Base-by-base conservation (phyloP, 2,888 invertebrate genomes). In the Meteorus colon region DNA sequence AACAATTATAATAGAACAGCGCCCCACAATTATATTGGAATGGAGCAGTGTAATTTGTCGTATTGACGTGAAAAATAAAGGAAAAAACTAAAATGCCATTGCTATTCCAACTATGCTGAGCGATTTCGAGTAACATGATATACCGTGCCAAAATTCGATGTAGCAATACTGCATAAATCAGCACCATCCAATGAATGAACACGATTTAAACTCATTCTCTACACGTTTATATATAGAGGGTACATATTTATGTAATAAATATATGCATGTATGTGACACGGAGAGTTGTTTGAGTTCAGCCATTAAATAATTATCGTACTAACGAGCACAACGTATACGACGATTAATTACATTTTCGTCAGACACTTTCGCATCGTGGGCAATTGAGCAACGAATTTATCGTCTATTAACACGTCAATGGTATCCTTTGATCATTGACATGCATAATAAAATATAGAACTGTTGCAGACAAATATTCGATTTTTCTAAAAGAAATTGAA, bases 151-250 rank as follows among this genome's bases (percentile, higher is more conserved):
- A 62, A 68, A 63, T 48, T 51, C 72, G 62, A 67, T 72, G 75
- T 76, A 67, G 72, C 72, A 72, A 72, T 72, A 72, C 66, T 72
- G 37, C 68, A 76, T 76, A 76, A 76, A 76, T 76, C 75, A 76
- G 34, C 45, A 48, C 62, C 60, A 59, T 48, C 14, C 48, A 72
- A 63, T 63, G 63, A 72, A 72, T 63, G 48, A 72, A 72, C 63
- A 51, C 48, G 48, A 51, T 72, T 48, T 48, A 63, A 72, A 72
- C 31, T 62, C n/a, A 29, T 4, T n/a, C 16, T 62, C 14, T 55
- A 19, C n/a, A 19, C 10, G 4, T 19, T 19, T 55, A 55, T 55
- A 55, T 24, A 19, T 55, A 55, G 41, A 41, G 8, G 6, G 41
- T 55, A 55, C 19, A 55, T 55, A 55, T 55, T 51, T 68, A 45